A percentile compares a stretch with the other conserved stretches of the same genome.
Evolutionary conservation across 2,113 vertebrate genomes (phyloP).

Genomic region (Vulpes ferrilata): DNA sequence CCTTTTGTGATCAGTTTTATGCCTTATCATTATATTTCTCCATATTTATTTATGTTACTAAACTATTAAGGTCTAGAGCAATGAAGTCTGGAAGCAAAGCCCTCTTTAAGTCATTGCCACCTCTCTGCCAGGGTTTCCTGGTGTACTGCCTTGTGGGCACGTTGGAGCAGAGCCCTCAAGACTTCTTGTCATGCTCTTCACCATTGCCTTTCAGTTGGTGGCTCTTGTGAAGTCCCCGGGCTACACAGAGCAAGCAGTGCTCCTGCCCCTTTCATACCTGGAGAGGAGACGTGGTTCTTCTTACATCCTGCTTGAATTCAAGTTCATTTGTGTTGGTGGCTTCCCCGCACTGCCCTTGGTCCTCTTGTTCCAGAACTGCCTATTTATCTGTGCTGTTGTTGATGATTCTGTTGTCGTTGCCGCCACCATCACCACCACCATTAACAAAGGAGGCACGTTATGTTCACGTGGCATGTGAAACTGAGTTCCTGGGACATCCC

Average conservation of each 20-base stretch:
- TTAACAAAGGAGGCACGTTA: neutral
- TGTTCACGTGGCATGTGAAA: neutral
- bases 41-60: neutral
- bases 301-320: neutral
- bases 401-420: neutral
- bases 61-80: neutral
- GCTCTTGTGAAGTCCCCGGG: neutral
- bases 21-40: neutral
- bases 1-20: neutral
- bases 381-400: neutral
- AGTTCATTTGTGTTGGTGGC: neutral
- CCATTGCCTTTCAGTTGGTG: neutral
- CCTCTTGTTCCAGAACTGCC: neutral
- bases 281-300: neutral
- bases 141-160: no score
- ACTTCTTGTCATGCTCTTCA: fast-evolving
- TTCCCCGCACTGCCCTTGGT: neutral
- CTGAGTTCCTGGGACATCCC: neutral
- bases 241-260: neutral
- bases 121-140: neutral
- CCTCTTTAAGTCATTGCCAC: neutral
- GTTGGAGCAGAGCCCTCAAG: neutral
- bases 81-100: neutral
- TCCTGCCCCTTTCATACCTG: fast-evolving
- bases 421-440: no score